A percentile compares a stretch with the other conserved stretches of the same genome.
Conservation (phyloP, 1,140 invertebrate species). For the Plectrocnemia conspersa region DNA sequence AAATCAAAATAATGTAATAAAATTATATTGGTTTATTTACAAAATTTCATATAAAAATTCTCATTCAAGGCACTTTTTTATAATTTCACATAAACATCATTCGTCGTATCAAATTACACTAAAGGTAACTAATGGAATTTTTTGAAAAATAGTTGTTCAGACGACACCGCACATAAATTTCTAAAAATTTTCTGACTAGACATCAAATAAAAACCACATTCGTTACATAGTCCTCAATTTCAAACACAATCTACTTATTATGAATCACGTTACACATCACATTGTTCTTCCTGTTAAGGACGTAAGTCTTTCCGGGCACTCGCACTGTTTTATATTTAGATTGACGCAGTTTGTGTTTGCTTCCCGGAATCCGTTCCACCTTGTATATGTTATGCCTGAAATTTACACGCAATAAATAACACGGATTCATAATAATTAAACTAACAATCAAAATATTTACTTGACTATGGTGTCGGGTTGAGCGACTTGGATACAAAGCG, state of each 20-base stretch:
- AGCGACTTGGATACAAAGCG: constrained; percentile 75
- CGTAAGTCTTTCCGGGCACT: constrained; percentile 66
- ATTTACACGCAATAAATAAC: background rate
- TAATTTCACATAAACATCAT: too few species aligned
- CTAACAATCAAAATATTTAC: constrained; percentile 43
- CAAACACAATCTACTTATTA: constrained; percentile 16
- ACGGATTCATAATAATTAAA: constrained; percentile 15
- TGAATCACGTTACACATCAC: constrained; percentile 62
- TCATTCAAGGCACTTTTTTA: too few species aligned
- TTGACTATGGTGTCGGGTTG: constrained; percentile 64
- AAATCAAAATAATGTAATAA: too few species aligned
- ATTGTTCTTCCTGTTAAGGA: constrained; percentile 74
- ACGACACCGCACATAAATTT: too few species aligned
- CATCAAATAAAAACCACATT: background rate
- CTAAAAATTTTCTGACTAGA: constrained; percentile 6
- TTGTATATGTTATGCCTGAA: constrained; percentile 63
- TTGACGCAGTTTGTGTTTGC: constrained; percentile 60
- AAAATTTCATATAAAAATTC: too few species aligned
- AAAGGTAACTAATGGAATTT: too few species aligned
- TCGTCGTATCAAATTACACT: too few species aligned
- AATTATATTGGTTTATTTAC: too few species aligned
- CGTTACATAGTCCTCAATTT: background rate
- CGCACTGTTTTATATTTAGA: constrained; percentile 49
- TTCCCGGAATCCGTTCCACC: constrained; percentile 64
- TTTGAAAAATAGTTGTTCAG: too few species aligned